Conservation (phyloP, 1,140 invertebrate genomes). For the Zelostemma sp. region DNA sequence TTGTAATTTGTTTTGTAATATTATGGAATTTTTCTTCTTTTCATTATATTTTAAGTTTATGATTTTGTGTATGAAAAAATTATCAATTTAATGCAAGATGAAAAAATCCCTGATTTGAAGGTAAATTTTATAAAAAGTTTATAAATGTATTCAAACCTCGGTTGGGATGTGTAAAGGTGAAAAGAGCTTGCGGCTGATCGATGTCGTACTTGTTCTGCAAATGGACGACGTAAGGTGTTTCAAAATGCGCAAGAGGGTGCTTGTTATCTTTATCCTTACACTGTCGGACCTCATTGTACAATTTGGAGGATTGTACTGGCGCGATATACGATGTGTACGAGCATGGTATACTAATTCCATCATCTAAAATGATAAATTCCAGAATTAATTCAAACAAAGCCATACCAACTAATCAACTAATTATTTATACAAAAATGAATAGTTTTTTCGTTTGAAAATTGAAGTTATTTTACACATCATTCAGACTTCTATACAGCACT, state of each 20-base stretch:
- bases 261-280: slow-evolving; percentile 76
- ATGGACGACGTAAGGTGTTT: slow-evolving; percentile 93
- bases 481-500: too few species aligned
- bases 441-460: slow-evolving; percentile 4
- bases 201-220: slow-evolving; percentile 92
- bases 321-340: slow-evolving; percentile 93
- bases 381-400: too few species aligned
- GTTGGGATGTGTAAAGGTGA: slow-evolving; percentile 93
- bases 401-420: too few species aligned
- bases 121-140: slow-evolving; percentile 2
- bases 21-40: too few species aligned
- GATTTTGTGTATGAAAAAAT: too few species aligned
- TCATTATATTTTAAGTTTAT: too few species aligned
- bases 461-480: too few species aligned
- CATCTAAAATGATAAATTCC: slow-evolving; percentile 69
- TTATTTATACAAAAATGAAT: slow-evolving; percentile 6
- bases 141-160: slow-evolving; percentile 62
- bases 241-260: slow-evolving; percentile 75
- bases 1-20: too few species aligned
- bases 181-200: slow-evolving; percentile 82
- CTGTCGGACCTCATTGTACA: slow-evolving; percentile 79
- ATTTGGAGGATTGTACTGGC: slow-evolving; percentile 85
- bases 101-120: too few species aligned
- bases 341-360: slow-evolving; percentile 93
- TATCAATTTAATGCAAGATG: too few species aligned